These are phyloP conservation scores for Leptoteleia sp. DNA, from an alignment of 1,140 invertebrate species.

Conservation along the genomic window DNA sequence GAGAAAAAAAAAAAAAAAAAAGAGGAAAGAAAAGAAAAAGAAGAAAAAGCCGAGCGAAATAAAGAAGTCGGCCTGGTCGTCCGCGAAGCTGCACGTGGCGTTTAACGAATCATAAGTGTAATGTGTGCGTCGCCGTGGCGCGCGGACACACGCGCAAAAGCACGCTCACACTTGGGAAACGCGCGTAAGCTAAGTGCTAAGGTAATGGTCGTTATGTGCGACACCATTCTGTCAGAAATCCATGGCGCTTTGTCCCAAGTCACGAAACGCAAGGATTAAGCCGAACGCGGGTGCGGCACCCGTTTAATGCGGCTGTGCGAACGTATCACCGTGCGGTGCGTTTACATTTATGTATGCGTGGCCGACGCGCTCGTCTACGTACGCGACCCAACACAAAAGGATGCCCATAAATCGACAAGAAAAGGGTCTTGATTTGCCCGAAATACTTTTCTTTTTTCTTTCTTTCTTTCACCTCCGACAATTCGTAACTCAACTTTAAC, in stretches of 20 bases:
- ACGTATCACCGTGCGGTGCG: conserved; percentile 45
- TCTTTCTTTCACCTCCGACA: conserved; percentile 18
- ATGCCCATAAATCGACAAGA: conserved; percentile 54
- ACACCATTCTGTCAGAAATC: conserved; percentile 81
- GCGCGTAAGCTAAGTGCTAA: conserved; percentile 70
- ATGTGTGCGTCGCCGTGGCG: conserved; percentile 37
- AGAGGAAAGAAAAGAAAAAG: no score
- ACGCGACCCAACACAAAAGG: conserved; percentile 41
- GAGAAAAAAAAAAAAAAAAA: no score
- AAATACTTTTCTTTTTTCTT: no score
- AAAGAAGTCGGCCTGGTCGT: conserved; percentile 58
- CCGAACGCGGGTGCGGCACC: conserved; percentile 70
- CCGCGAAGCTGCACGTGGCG: conserved; percentile 61
- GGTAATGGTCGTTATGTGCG: conserved; percentile 80
- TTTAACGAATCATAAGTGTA: conserved; percentile 62
- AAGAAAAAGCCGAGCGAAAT: no score
- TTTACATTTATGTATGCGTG: conserved; percentile 60
- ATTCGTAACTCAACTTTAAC: conserved; percentile 26
- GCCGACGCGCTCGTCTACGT: conserved; percentile 25
- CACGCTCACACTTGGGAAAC: conserved; percentile 14
- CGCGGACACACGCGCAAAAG: background rate
- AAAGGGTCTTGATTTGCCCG: conserved; percentile 53
- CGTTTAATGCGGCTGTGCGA: conserved; percentile 75
- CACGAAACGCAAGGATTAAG: conserved; percentile 81
- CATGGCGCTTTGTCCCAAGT: conserved; percentile 80